Conservation (phyloP, 2,888 invertebrate species). For the Himalopsyche anomala region DNA sequence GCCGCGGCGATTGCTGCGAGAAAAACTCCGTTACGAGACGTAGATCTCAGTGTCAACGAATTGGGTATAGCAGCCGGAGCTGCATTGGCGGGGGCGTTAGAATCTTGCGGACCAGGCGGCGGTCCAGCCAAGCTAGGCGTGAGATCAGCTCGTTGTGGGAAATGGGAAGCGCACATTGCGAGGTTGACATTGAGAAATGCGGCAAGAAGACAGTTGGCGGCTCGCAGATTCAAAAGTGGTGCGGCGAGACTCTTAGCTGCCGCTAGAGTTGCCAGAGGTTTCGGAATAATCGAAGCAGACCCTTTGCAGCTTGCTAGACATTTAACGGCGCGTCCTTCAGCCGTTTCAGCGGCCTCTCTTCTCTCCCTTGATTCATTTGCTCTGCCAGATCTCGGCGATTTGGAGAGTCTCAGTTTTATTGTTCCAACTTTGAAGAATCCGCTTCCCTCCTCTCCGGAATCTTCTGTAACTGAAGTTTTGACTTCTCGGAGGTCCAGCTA, state of each 20-base stretch:
- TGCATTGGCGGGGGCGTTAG: constrained; percentile 58
- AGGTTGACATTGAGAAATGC: constrained; percentile 59
- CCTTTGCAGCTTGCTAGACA: constrained; percentile 75
- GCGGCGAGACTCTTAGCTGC: constrained; percentile 62
- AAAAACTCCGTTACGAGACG: constrained; percentile 73
- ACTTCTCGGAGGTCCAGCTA: constrained; percentile 57
- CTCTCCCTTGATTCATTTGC: constrained; percentile 33
- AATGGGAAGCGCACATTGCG: constrained; percentile 61
- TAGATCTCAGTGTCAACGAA: constrained; percentile 75
- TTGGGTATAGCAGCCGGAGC: constrained; percentile 69
- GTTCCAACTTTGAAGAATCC: constrained; percentile 50
- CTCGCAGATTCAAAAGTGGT: constrained; percentile 58
- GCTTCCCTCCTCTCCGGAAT: constrained; percentile 52
- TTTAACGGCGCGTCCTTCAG: constrained; percentile 75
- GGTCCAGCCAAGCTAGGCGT: constrained; percentile 58
- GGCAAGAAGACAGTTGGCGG: constrained; percentile 58
- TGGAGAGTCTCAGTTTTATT: neutral
- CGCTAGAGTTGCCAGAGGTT: constrained; percentile 61
- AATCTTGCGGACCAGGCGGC: constrained; percentile 57
- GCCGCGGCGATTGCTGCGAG: constrained; percentile 75
- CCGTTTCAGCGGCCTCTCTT: constrained; percentile 70
- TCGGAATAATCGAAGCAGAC: constrained; percentile 71
- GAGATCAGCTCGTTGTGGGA: constrained; percentile 58
- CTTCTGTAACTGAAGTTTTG: constrained; percentile 49
- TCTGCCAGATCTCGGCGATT: constrained; percentile 2